Evolutionary conservation across 2,888 invertebrate genomes (phyloP).

Genomic region (Thyatira batis): DNA sequence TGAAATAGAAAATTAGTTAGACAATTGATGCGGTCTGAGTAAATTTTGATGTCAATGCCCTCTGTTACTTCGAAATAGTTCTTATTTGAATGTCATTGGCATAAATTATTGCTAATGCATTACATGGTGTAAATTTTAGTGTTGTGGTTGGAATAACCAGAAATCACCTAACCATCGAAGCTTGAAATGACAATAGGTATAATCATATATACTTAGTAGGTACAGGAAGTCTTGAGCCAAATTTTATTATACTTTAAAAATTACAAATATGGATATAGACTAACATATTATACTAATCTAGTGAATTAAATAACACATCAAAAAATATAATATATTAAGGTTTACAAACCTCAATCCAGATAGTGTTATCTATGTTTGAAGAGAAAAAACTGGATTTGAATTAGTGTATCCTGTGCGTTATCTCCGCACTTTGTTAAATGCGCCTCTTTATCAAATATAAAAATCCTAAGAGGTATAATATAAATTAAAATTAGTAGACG

Average conservation of each 20-base stretch:
- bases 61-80: constrained; percentile 41
- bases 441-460: constrained; percentile 63
- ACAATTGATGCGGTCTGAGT: constrained; percentile 64
- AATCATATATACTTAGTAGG: neutral
- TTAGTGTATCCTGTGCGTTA: constrained; percentile 66
- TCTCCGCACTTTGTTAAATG: constrained; percentile 65
- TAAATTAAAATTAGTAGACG: constrained; percentile 51
- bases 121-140: constrained; percentile 12
- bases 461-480: constrained; percentile 56
- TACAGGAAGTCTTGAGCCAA: neutral
- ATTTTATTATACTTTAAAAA: neutral
- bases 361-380: constrained; percentile 56
- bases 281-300: neutral
- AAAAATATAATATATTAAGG: constrained; percentile 40
- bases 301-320: constrained; percentile 4
- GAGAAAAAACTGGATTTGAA: constrained; percentile 56
- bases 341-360: constrained; percentile 48
- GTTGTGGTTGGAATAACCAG: constrained; percentile 39
- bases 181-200: constrained; percentile 40
- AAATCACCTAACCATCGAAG: constrained; percentile 20
- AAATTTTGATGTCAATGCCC: constrained; percentile 51
- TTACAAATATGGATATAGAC: constrained; percentile 5
- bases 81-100: constrained; percentile 59
- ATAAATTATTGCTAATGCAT: constrained; percentile 23
- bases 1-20: constrained; percentile 67